Evolutionary conservation across 2,888 invertebrate genomes (phyloP), one percentile per base, ranked within the genome.

Genomic region (Sericinus montela): DNA sequence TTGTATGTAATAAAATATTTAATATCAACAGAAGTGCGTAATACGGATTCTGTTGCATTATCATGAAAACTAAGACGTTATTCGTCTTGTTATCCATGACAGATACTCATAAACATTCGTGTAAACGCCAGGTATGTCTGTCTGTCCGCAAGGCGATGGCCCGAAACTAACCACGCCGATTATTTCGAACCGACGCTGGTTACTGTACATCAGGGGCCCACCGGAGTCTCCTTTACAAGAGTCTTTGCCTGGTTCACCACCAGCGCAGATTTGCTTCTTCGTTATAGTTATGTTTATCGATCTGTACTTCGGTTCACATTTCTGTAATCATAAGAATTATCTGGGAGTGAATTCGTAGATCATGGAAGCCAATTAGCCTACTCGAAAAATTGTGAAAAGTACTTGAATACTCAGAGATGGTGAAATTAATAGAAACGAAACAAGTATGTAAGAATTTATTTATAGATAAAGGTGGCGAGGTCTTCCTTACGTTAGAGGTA

Each of bases 221-320:
- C 93, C 93, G 36, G 91, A 91, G 62, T 93, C 92, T 0, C 93
- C 92, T 25, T 80, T 68, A 60, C 93, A 93, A 0, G 92, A 89
- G 67, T 92, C 92, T 56, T 82, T 83, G 1, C 86, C 87, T 7
- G 58, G 63, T 37, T 76, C 75, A 0, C 92, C 92, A 1, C 92
- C 92, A 0, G 91, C 92, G 65, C 93, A 93, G 1, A 93, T 56
- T 44, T 79, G 80, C 7, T 62, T 56, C 0, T 57, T 48, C 65
- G 68, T 65, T 11, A 79, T 29, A 0, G 47, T 30, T 6, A 36
- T 32, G 3, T 55, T 42, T n/a, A 35, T 45, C 2, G 14, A 4
- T 3, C 34, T 44, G 32, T 49, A 57, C 1, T 29, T 14, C 5
- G 43, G 2, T 13, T 32, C 29, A 45, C 61, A 61, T 40, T 29